These are phyloP conservation scores for Acanthornis magna DNA, from an alignment of 2,797 vertebrate genomes.

Conservation along the genomic window DNA sequence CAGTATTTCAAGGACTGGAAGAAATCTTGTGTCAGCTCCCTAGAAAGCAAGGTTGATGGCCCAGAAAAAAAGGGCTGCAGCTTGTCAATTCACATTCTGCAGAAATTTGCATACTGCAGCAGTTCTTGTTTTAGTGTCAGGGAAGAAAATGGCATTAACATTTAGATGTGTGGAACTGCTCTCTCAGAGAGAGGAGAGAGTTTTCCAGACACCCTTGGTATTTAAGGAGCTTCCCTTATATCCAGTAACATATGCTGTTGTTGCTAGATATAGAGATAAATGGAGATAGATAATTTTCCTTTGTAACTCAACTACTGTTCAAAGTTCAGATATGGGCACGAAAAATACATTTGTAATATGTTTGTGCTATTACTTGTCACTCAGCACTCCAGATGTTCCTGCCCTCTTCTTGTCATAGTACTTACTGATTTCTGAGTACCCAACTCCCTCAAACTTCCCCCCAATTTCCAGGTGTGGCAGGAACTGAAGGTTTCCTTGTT, in stretches of 20 bases:
- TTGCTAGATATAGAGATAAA: neutral
- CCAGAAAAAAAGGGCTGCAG: neutral
- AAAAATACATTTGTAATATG: neutral
- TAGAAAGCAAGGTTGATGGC: neutral
- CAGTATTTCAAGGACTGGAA: neutral
- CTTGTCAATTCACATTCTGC: slow-evolving; percentile 33
- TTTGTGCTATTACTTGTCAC: neutral
- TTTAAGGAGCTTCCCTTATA: neutral
- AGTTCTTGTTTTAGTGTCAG: neutral
- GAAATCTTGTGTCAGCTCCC: neutral
- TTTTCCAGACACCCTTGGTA: neutral
- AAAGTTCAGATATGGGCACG: neutral
- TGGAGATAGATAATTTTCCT: neutral
- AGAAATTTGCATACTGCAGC: slow-evolving; percentile 61
- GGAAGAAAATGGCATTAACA: neutral
- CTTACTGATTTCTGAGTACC: neutral
- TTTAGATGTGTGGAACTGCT: neutral
- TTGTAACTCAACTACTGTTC: neutral
- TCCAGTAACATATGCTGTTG: neutral
- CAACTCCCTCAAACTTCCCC: neutral
- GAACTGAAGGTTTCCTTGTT: neutral
- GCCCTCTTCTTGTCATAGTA: neutral
- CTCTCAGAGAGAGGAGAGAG: neutral
- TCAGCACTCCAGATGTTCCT: neutral
- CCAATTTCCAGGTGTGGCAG: neutral